Percentiles rank a stretch among this genome's conserved stretches.
Conservation (phyloP, 2,797 vertebrate species). For the Meriones psammophilus region DNA sequence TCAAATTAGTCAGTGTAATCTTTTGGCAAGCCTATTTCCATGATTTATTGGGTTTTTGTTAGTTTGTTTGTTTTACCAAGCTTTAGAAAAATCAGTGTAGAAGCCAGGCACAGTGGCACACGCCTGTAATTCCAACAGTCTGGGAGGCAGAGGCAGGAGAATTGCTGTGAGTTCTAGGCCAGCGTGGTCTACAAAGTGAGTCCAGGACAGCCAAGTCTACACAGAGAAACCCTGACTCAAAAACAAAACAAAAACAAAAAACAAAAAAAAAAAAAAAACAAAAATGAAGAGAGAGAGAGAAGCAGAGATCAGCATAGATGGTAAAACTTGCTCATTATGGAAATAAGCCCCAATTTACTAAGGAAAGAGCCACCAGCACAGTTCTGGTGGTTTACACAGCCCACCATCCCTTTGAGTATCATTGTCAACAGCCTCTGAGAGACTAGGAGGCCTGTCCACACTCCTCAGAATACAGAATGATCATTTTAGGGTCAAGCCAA, state of each 20-base stretch:
- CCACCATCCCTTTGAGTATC: constrained; percentile 47
- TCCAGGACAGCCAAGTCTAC: too few relatives aligned
- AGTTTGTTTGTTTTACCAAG: not conserved
- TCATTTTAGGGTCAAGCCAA: constrained; percentile 72
- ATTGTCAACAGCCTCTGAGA: constrained; percentile 69
- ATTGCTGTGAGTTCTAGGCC: too few relatives aligned
- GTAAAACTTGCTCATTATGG: constrained; percentile 33
- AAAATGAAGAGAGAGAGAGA: too few relatives aligned
- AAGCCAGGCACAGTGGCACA: too few relatives aligned
- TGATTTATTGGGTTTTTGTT: constrained; percentile 37
- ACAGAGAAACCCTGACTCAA: too few relatives aligned
- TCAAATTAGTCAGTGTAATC: not conserved
- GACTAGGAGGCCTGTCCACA: constrained; percentile 73
- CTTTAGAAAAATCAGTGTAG: constrained; percentile 49
- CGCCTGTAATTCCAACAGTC: too few relatives aligned
- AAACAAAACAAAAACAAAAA: too few relatives aligned
- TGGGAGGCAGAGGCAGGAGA: too few relatives aligned
- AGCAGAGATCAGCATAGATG: not conserved
- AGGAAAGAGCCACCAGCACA: not conserved
- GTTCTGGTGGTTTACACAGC: constrained; percentile 38
- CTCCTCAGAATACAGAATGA: constrained; percentile 73
- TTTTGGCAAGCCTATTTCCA: constrained; percentile 50
- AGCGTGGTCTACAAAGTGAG: too few relatives aligned
- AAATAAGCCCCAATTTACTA: constrained; percentile 37
- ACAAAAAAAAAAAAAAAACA: too few relatives aligned